Evolutionary conservation across 1,140 invertebrate genomes (phyloP).

Genomic region (Coenobita brevimanus): DNA sequence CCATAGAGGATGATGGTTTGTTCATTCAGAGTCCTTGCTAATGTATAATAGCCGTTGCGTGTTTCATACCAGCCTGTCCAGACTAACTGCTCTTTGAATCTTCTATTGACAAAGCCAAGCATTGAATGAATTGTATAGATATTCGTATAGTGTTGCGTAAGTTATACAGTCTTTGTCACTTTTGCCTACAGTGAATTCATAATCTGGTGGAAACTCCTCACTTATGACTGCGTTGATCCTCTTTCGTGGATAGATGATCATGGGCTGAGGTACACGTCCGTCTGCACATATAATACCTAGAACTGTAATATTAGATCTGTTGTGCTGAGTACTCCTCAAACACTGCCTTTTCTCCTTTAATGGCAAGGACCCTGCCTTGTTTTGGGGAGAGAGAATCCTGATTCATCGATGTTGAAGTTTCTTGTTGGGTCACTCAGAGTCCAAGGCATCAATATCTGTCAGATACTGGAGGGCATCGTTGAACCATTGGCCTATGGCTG

Average conservation of each 20-base stretch:
- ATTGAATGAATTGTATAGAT: not conserved
- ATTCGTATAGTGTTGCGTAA: conserved; percentile 20
- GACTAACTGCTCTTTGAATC: not conserved
- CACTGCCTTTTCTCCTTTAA: not conserved
- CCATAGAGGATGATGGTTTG: conserved; percentile 12
- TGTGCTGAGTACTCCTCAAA: not conserved
- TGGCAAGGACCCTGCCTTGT: not conserved
- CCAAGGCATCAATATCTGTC: not conserved
- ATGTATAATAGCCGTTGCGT: not conserved
- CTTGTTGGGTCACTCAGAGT: not conserved
- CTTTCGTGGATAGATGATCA: conserved; percentile 32
- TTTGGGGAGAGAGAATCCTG: conserved; percentile 14
- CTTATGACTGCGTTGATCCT: not conserved
- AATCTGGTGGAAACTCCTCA: not conserved
- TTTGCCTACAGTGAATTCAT: not conserved
- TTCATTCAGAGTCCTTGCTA: conserved; percentile 10
- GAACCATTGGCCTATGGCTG: conserved; percentile 9
- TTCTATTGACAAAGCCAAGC: not conserved
- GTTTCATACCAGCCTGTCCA: conserved; percentile 20
- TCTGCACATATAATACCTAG: not conserved
- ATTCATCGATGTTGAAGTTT: conserved; percentile 27
- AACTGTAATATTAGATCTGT: conserved; percentile 16
- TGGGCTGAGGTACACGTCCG: not conserved
- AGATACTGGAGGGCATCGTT: not conserved
- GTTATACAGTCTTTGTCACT: conserved; percentile 19